Base-by-base conservation (phyloP, 2,113 vertebrate genomes). In the Otus sunia region DNA sequence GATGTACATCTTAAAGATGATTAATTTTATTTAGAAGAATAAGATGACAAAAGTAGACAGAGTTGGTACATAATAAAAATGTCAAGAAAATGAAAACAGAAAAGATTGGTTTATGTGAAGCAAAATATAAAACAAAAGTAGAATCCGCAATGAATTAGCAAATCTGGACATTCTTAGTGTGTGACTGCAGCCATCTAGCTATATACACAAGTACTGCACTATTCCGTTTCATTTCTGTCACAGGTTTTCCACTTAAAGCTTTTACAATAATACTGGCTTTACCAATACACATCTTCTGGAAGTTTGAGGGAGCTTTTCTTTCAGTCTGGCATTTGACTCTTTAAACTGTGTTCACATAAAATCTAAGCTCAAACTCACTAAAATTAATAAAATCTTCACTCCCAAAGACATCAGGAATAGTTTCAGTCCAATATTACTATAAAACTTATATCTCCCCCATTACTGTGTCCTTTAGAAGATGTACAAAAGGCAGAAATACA, bases 141-240 rank as follows among this genome's bases (percentile, higher is more conserved):
- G 66, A 78, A 84, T 50, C 67, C 5, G 0, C 75, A 67, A 78
- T 12, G 56, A 82, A 74, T 86, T 87, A 89, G 41, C 91, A 88
- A 91, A 77, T 53, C 50, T 58, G 76, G 59, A 47, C 18, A 9
- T 52, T 66, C 36, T 72, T 29, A 49, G 68, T 62, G 96, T 84
- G 81, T 39, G 82, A 39, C 50, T 96, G 88, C 94, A 97, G 96
- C 97, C 97, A 96, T 95, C 97, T 97, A 97, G 92, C 84, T 64
- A 59, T n/a, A 11, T 1, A 39, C 4, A 34, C 32, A 50, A 90
- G 85, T 88, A 95, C 5, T 93, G 73, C 94, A 96, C 27, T 34
- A 9, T 16, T 41, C 34, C 25, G 39, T 29, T 85, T 47, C n/a
- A 21, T n/a, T 76, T 78, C 60, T 4, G 4, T 8, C 69, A 36